Base-by-base conservation (phyloP, 1,140 invertebrate species). In the Hylyphantes graminicola region DNA sequence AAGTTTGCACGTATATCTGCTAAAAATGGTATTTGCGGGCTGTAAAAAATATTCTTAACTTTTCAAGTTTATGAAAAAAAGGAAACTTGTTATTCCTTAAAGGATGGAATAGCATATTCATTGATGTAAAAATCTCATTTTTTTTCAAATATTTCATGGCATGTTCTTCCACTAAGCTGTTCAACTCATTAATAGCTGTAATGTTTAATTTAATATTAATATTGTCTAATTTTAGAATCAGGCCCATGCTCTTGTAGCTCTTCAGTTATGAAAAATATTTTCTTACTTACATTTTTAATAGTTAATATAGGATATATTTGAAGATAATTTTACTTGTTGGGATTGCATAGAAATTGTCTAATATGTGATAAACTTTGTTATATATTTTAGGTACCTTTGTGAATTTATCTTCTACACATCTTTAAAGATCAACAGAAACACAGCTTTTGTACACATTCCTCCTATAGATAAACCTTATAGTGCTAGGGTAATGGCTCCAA, bases 371-470 rank as follows among this genome's bases (percentile, higher is more conserved):
- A 35, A 3, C n/a, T 70, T 21, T 70, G n/a, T 50, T 70, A n/a
- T 70, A 7, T 51, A n/a, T 78, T 87, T 77, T 77, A 90, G 91
- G 82, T 92, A 91, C 86, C 87, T 92, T 10, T 92, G 91, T 88
- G 91, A 92, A 84, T 92, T 90, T 87, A 91, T 89, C 54, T 92
- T 90, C 87, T 92, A 90, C 87, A 87, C 88, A 53, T 91, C 91
- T 50, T 87, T 92, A 67, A 87, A 88, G 81, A 89, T 90, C 54
- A 88, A 91, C 86, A 86, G 86, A 17, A 86, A 89, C 19, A 88
- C 90, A n/a, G 90, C 90, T 4, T 92, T 92, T 86, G 90, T 92
- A 59, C 91, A 92, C 86, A 90, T 92, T 17, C 91, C 91, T 53
- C 89, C 90, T 15, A 83, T 92, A 17, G 87, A 90, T 73, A 87